These are phyloP conservation scores for Drosophila paramelanica DNA, from an alignment of 2,888 invertebrate genomes.

Conservation along the genomic window DNA sequence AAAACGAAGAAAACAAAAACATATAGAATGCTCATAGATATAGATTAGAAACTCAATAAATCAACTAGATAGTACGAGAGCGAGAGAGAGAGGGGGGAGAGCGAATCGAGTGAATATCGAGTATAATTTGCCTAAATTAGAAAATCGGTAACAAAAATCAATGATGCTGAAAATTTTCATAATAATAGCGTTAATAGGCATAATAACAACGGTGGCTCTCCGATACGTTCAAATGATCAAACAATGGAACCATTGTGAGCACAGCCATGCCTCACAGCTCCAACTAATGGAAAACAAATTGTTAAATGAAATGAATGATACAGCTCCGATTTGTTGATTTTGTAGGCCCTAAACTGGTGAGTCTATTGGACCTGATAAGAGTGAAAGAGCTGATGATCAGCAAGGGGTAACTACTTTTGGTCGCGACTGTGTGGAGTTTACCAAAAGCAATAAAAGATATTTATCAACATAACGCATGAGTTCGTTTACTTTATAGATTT, in stretches of 20 bases:
- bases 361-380: slow-evolving; percentile 26
- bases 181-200: slow-evolving; percentile 77
- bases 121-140: slow-evolving; percentile 80
- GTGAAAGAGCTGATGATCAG: slow-evolving; percentile 7
- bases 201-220: slow-evolving; percentile 67
- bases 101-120: slow-evolving; percentile 31
- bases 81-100: neutral
- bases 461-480: slow-evolving; percentile 9
- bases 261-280: slow-evolving; percentile 36
- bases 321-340: slow-evolving; percentile 16
- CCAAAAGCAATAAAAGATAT: neutral
- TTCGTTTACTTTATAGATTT: slow-evolving; percentile 13
- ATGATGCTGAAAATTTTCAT: slow-evolving; percentile 81
- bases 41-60: slow-evolving; percentile 60
- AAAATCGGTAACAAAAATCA: slow-evolving; percentile 80
- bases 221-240: slow-evolving; percentile 27
- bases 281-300: slow-evolving; percentile 72
- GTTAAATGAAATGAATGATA: slow-evolving; percentile 64
- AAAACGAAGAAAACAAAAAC: slow-evolving; percentile 37
- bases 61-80: slow-evolving; percentile 44
- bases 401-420: slow-evolving; percentile 1
- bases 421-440: neutral
- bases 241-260: slow-evolving; percentile 54
- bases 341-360: neutral
- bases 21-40: slow-evolving; percentile 49